Conservation (phyloP, 2,797 vertebrate species). For the Gadopsis bispinosus region DNA sequence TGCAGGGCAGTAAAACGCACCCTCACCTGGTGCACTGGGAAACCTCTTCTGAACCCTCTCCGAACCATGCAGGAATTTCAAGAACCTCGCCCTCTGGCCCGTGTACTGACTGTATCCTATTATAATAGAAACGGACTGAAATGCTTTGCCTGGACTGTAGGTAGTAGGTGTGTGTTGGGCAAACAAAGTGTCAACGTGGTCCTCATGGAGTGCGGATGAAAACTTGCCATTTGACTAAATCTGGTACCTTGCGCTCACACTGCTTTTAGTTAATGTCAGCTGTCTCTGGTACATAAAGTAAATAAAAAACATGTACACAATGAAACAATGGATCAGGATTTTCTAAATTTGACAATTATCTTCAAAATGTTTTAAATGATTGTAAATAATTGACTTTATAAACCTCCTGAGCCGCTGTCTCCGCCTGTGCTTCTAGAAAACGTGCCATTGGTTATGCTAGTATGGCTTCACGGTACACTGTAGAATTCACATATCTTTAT, state of each 20-base stretch:
- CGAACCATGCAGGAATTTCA: conserved; percentile 70
- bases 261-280: not conserved
- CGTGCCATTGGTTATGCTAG: not conserved
- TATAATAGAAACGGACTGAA: conserved; percentile 15
- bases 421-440: not conserved
- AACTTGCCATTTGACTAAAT: not conserved
- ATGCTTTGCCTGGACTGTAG: not conserved
- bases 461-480: not conserved
- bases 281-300: not conserved
- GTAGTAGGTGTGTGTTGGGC: not conserved
- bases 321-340: not conserved
- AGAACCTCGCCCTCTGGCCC: conserved; percentile 53
- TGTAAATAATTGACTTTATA: not conserved
- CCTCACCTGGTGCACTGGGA: conserved; percentile 54
- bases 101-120: conserved; percentile 21
- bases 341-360: not conserved
- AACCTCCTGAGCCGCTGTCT: not conserved
- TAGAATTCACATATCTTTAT: not conserved
- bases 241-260: not conserved
- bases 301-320: not conserved
- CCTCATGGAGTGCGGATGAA: not conserved
- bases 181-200: not conserved
- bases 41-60: conserved; percentile 62
- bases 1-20: conserved; percentile 64
- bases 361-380: not conserved